Conservation (phyloP, 2,888 invertebrate species). For the Leptopterna dolabrata region DNA sequence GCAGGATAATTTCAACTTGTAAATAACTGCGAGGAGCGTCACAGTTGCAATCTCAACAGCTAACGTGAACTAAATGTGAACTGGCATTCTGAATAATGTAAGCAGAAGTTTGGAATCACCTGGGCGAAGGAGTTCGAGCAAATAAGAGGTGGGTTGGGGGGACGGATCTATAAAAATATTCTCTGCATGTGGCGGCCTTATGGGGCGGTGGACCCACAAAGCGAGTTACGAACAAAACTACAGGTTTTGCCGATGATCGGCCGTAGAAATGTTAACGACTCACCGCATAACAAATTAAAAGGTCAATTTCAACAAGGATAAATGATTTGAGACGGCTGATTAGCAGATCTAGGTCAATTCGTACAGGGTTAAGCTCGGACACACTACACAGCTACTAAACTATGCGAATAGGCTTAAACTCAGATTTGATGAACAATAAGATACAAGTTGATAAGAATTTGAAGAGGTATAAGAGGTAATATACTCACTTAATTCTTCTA, state of each 20-base stretch:
- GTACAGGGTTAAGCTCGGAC: constrained; percentile 17
- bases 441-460: neutral
- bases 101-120: too few species aligned
- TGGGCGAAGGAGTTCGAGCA: neutral
- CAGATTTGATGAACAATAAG: neutral
- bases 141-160: neutral
- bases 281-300: neutral
- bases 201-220: neutral
- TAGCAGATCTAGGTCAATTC: constrained; percentile 33
- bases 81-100: too few species aligned
- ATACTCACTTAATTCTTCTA: constrained; percentile 18
- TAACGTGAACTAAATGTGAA: too few species aligned
- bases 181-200: constrained; percentile 13
- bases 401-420: neutral
- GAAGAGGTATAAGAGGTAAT: neutral
- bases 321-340: neutral
- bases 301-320: constrained; percentile 51
- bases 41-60: too few species aligned
- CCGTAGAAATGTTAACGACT: neutral
- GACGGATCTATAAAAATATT: constrained; percentile 43
- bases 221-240: neutral
- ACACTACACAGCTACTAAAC: neutral
- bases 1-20: too few species aligned
- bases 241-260: neutral
- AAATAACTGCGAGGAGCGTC: too few species aligned